Evolutionary conservation across 2,888 invertebrate genomes (phyloP), one percentile per base, ranked within the genome.

Genomic region (Tanytarsus gracilentus): DNA sequence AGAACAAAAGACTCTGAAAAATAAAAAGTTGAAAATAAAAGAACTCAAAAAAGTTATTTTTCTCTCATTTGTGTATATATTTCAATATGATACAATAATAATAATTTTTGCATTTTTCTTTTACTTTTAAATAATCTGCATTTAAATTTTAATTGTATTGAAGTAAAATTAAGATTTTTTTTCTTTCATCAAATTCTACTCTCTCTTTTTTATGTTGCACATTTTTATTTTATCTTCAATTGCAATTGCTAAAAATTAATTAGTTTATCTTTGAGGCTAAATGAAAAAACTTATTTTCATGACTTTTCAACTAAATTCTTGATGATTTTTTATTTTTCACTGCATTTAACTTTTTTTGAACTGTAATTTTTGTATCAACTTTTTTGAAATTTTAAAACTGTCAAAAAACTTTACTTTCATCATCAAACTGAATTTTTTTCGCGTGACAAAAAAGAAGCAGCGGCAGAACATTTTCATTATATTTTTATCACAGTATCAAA

Each of bases 401-500:
- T n/a, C n/a, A n/a, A n/a, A n/a, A n/a, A n/a, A n/a, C n/a, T n/a
- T n/a, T n/a, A n/a, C n/a, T n/a, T n/a, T n/a, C n/a, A n/a, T n/a
- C n/a, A n/a, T n/a, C n/a, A n/a, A n/a, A n/a, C n/a, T n/a, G n/a
- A n/a, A n/a, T n/a, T n/a, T n/a, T n/a, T n/a, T n/a, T n/a, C n/a
- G n/a, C 9, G 33, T 33, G 9, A n/a, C 9, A 33, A 33, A 33
- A 5, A 5, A 33, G 33, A 5, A 33, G 33, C 21, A 44, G 44
- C 21, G 44, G 23, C 44, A 44, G 44, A 44, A 44, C 44, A 56
- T 56, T 56, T 56, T 9, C 27, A 25, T 50, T 25, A 36, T 51
- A 25, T 51, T 49, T 53, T 56, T 56, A 56, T 56, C 55, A 56
- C 55, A 56, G 55, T 56, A 25, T 56, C 55, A 56, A 56, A 56